Conservation (phyloP, 2,888 invertebrate species). For the Eupithecia centaureata region DNA sequence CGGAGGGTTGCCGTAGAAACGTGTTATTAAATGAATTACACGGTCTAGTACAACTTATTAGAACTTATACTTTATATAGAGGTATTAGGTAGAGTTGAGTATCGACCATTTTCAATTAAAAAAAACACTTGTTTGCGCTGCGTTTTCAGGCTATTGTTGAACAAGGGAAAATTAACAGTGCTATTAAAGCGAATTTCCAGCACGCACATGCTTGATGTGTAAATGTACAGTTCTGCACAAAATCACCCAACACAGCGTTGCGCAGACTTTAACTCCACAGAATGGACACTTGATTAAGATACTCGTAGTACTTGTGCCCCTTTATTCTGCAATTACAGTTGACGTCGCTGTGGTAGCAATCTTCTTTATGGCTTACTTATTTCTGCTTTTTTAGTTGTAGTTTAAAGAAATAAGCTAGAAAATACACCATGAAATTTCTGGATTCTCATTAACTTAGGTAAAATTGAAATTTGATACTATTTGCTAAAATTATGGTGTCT, state of each 20-base stretch:
- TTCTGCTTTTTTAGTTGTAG: slow-evolving; percentile 16
- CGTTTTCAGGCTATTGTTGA: too few relatives aligned
- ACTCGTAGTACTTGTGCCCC: slow-evolving; percentile 76
- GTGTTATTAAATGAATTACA: too few relatives aligned
- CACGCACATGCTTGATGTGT: slow-evolving; percentile 43
- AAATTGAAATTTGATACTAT: too few relatives aligned
- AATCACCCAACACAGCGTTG: slow-evolving; percentile 64
- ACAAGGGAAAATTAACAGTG: not conserved
- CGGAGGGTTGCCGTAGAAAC: too few relatives aligned
- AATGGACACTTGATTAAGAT: slow-evolving; percentile 82
- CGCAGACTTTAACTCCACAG: slow-evolving; percentile 63
- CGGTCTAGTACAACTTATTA: too few relatives aligned
- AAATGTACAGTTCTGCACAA: slow-evolving; percentile 63
- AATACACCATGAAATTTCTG: not conserved
- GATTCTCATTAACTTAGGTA: not conserved
- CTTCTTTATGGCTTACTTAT: slow-evolving; percentile 71
- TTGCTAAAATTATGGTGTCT: too few relatives aligned
- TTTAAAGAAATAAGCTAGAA: not conserved
- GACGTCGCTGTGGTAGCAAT: slow-evolving; percentile 67
- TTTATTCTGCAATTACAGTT: slow-evolving; percentile 80
- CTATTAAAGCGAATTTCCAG: not conserved
- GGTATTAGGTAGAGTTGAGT: too few relatives aligned
- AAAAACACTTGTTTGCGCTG: too few relatives aligned
- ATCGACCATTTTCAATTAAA: too few relatives aligned
- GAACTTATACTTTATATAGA: too few relatives aligned